Conservation (phyloP, 2,888 invertebrate genomes). For the Nomada ferruginata region DNA sequence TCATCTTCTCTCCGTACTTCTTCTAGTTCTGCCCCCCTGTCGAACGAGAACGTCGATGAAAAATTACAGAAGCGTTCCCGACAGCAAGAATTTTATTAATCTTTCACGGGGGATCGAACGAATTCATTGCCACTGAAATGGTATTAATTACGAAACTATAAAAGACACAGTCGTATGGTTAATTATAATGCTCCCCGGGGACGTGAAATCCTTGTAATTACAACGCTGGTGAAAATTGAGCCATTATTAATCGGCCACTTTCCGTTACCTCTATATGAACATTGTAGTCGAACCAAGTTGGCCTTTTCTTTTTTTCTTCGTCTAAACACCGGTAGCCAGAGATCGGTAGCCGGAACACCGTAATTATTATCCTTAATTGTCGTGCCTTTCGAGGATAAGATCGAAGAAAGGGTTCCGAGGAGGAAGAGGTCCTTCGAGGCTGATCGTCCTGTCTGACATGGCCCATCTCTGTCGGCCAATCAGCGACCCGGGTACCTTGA, state of each 20-base stretch:
- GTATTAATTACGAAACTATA: conserved; percentile 32
- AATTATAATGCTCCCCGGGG: conserved; percentile 11
- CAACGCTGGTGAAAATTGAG: conserved; percentile 44
- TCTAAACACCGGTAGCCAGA: conserved; percentile 68
- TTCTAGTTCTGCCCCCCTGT: not conserved
- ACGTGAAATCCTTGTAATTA: conserved; percentile 49
- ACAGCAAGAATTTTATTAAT: no score
- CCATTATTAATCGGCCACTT: conserved; percentile 59
- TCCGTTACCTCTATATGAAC: conserved; percentile 45
- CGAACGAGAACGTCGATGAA: not conserved
- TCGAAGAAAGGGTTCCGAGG: conserved; percentile 66
- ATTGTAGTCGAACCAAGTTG: conserved; percentile 27
- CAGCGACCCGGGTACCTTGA: conserved; percentile 48
- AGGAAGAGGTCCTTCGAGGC: conserved; percentile 60
- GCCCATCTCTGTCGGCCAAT: conserved; percentile 47
- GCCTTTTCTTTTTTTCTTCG: not conserved
- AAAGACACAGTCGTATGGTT: conserved; percentile 19
- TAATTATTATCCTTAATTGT: conserved; percentile 73
- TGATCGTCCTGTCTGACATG: conserved; percentile 48
- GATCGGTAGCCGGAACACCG: conserved; percentile 68
- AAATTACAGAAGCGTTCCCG: no score
- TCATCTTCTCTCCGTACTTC: not conserved
- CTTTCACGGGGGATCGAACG: not conserved
- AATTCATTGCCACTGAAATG: not conserved
- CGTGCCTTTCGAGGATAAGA: conserved; percentile 68